Base-by-base conservation (phyloP, 2,797 vertebrate genomes). In the Artibeus lituratus region DNA sequence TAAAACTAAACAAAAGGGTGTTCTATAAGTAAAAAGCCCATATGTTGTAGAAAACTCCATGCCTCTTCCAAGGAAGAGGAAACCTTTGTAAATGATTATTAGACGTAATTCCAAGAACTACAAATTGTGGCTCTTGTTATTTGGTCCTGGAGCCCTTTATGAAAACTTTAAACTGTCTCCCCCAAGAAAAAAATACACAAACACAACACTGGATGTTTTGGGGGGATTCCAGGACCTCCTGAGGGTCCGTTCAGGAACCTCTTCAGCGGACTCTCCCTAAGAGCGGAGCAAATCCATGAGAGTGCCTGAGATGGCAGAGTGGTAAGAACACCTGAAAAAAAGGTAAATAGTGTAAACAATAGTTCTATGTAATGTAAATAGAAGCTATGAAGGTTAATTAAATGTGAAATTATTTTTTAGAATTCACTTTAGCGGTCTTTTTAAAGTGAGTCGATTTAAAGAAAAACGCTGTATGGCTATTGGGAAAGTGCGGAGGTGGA, bases 11-110 rank as follows among this genome's bases (percentile, higher is more conserved):
- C 4, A 4, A 42, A 42, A 42, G 39, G 39, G 7, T 42, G 4
- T 42, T 96, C 82, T 87, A 73, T 82, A 42, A 69, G 35, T 49
- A 83, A 93, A 94, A 94, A 24, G 19, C 69, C 49, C 3, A 32
- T 91, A 89, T 87, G 49, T 93, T 42, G 1, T 11, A 65, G 55
- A 88, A 95, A 93, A 82, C 1, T 85, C 62, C 55, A 42, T 65
- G 85, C 19, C 15, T 73, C 70, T 93, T 89, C 37, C 67, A 47
- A 22, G 55, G 55, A 86, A 90, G 70, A 90, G 57, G 39, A 94
- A 83, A 69, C 90, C 55, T 94, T 83, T 70, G 8, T 81, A 94
- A 94, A 91, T 81, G 42, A 87, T n/a, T 76, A 77, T 35, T 49
- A 39, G 70, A 90, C 2, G n/a, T 53, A 84, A 95, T 85, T 94